phyloP scores from a whole-genome alignment of 2,113 vertebrate species.

The Lasiurus cinereus region DNA sequence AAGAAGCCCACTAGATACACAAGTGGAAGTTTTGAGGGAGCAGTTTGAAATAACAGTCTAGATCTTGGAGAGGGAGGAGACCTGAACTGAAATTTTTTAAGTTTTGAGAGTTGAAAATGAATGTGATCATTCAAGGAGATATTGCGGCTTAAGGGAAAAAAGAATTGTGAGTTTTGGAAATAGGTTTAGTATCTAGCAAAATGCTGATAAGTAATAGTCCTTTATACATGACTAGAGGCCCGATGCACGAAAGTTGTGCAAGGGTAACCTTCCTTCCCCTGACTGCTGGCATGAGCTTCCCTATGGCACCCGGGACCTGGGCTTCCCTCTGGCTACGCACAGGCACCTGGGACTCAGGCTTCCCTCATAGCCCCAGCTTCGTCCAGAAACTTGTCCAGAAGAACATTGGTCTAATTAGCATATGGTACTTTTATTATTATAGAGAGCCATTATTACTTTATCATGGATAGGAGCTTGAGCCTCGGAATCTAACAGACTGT shows the following conservation, averaged over 20 bases:
- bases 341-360: no score
- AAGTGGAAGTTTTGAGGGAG: constrained; percentile 23
- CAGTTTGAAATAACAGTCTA: background rate
- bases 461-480: background rate
- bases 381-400: no score
- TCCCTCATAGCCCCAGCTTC: no score
- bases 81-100: background rate
- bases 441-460: background rate
- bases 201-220: background rate
- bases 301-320: no score
- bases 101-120: constrained; percentile 43
- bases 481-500: background rate
- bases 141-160: background rate
- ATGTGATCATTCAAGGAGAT: background rate
- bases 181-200: background rate
- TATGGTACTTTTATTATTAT: no score
- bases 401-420: no score
- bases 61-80: constrained; percentile 24
- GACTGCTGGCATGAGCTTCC: no score
- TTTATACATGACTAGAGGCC: background rate
- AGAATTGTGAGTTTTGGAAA: constrained; percentile 56
- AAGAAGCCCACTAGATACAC: constrained; percentile 29
- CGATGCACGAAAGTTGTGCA: no score
- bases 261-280: no score
- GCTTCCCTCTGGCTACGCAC: no score